phyloP scores from a whole-genome alignment of 2,888 invertebrate genomes.

The Mesorhabditis belari region DNA sequence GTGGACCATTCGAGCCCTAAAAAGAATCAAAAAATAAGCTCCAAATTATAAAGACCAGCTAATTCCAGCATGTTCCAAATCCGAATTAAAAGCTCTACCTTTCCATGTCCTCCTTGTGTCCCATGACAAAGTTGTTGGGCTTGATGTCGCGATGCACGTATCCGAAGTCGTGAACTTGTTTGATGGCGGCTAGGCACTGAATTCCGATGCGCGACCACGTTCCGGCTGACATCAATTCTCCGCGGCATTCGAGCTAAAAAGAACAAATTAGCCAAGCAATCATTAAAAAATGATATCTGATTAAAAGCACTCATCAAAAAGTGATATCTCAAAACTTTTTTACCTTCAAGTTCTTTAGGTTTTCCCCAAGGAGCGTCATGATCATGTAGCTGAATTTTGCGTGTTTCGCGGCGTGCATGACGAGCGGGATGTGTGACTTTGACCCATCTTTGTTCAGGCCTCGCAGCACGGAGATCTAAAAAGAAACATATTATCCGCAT shows the following conservation, averaged over 20 bases:
- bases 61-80: too few relatives aligned
- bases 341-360: conserved; percentile 25
- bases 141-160: conserved; percentile 32
- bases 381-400: conserved; percentile 41
- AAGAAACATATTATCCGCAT: not conserved
- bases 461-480: conserved; percentile 23
- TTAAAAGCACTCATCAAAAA: not conserved
- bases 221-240: conserved; percentile 1
- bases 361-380: conserved; percentile 37
- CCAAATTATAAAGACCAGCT: too few relatives aligned
- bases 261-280: not conserved
- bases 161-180: conserved; percentile 30
- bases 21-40: not conserved
- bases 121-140: conserved; percentile 39
- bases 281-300: not conserved
- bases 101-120: conserved; percentile 24
- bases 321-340: not conserved
- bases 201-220: conserved; percentile 29
- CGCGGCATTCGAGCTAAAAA: not conserved
- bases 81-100: too few relatives aligned
- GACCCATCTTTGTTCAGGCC: conserved; percentile 24
- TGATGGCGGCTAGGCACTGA: conserved; percentile 24
- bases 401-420: conserved; percentile 32
- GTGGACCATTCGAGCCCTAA: conserved; percentile 26
- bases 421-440: conserved; percentile 32